phyloP scores from a whole-genome alignment of 2,797 vertebrate genomes.

The Oceanodroma leucorhoa region DNA sequence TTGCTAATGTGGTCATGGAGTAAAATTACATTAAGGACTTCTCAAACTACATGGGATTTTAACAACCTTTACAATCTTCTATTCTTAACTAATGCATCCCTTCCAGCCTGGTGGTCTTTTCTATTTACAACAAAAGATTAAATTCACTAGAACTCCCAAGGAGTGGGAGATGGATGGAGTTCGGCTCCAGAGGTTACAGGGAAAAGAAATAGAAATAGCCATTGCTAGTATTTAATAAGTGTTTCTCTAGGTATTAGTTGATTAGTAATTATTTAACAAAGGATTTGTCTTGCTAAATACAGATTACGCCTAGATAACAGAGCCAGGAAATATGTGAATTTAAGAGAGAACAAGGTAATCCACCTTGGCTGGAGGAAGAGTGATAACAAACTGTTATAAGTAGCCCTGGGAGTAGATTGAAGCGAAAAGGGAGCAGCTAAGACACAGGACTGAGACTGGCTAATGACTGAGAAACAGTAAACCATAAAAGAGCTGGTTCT shows the following conservation, averaged over 20 bases:
- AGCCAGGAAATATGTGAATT: neutral
- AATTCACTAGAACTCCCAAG: neutral
- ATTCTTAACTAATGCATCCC: neutral
- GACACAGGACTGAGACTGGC: neutral
- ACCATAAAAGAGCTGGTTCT: neutral
- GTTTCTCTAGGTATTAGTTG: neutral
- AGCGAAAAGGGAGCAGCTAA: neutral
- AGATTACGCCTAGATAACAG: neutral
- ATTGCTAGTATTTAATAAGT: neutral
- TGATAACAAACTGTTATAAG: neutral
- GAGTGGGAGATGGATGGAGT: neutral
- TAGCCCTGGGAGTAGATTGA: neutral
- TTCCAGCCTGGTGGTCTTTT: neutral
- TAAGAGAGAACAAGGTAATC: neutral
- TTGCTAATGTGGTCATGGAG: neutral
- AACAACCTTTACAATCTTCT: neutral
- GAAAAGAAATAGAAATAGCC: neutral
- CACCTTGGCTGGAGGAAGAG: neutral
- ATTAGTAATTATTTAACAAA: neutral
- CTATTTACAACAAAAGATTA: neutral
- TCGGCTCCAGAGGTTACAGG: neutral
- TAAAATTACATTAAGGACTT: neutral
- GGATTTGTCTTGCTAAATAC: neutral
- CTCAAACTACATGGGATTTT: neutral
- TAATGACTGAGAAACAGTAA: neutral